Evolutionary conservation across 2,113 vertebrate species (phyloP), one percentile per base, ranked within the genome.

Genomic region (Microtus pennsylvanicus): DNA sequence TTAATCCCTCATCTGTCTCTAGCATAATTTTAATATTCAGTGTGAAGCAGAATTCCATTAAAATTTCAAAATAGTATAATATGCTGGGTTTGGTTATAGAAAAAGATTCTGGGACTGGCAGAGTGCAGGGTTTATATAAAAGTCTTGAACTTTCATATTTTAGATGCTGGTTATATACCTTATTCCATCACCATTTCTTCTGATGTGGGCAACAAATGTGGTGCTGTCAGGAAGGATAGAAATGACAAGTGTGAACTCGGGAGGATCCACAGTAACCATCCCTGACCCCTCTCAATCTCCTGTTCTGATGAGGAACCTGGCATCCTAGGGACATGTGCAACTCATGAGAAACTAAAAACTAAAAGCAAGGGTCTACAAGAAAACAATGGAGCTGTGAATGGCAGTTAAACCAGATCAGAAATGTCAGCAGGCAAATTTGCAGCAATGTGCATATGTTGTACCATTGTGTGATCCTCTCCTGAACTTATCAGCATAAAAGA

Each of bases 51-150:
- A 87, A 70, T 52, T 70, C n/a, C 30, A 70, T 47, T 35, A 70
- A 89, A 81, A 55, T 94, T 75, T 77, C 91, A 45, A 87, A 90
- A 21, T 45, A 11, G 17, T 83, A 14, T 22, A 70, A 11, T 47
- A 61, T 88, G 6, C 7, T 35, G 6, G 12, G 26, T 81, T 65
- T 38, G 35, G 38, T 80, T 10, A n/a, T 24, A 38, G 61, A 93
- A 91, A 33, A 17, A 85, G 8, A 7, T 26, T 6, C 42, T 77
- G 70, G 26, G 35, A 80, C 50, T 83, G 19, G 33, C 12, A 91
- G 14, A 26, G 12, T n/a, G 6, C 5, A 61, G 12, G 28, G 69
- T 52, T 38, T 35, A 78, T 28, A 83, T 2, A 87, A 65, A 89
- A 33, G 0, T 26, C 28, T 67, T 87, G 5, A 69, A 96, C 1